phyloP scores from a whole-genome alignment of 2,888 invertebrate species.

The Leptopilina myrica region DNA sequence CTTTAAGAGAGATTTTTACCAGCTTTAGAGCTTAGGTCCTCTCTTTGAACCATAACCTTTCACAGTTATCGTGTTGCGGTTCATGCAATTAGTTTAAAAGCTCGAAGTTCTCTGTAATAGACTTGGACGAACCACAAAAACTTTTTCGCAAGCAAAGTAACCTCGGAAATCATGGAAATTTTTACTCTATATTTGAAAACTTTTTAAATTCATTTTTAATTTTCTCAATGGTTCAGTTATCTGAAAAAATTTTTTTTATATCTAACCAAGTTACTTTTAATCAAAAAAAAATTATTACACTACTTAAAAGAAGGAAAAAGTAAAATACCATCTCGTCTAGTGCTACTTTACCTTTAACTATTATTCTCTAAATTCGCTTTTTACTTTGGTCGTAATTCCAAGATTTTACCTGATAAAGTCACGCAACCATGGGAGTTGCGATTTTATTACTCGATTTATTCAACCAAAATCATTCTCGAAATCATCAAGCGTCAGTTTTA shows the following conservation, averaged over 20 bases:
- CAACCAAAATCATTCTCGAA: conserved; percentile 26
- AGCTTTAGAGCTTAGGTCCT: conserved; percentile 24
- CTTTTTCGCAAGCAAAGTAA: conserved; percentile 5
- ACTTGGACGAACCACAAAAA: conserved; percentile 19
- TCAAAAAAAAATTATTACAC: not conserved
- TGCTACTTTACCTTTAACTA: not conserved
- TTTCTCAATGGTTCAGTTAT: not conserved
- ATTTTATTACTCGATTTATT: conserved; percentile 16
- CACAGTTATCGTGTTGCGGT: conserved; percentile 42
- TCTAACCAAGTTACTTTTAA: not conserved
- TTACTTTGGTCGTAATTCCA: conserved; percentile 10
- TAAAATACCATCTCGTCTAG: not conserved
- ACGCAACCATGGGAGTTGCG: not conserved
- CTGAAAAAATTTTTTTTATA: not conserved
- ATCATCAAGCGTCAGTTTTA: conserved; percentile 27
- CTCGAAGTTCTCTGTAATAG: conserved; percentile 40
- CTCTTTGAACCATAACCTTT: conserved; percentile 47
- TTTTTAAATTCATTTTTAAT: not conserved
- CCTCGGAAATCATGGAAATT: not conserved
- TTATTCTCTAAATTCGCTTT: conserved; percentile 22
- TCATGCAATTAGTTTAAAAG: conserved; percentile 66
- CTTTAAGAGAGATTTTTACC: conserved; percentile 30
- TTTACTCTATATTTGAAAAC: not conserved
- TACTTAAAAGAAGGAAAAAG: not conserved
- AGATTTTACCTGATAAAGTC: not conserved